Base-by-base conservation (phyloP, 2,888 invertebrate species). In the Hydriomena furcata region DNA sequence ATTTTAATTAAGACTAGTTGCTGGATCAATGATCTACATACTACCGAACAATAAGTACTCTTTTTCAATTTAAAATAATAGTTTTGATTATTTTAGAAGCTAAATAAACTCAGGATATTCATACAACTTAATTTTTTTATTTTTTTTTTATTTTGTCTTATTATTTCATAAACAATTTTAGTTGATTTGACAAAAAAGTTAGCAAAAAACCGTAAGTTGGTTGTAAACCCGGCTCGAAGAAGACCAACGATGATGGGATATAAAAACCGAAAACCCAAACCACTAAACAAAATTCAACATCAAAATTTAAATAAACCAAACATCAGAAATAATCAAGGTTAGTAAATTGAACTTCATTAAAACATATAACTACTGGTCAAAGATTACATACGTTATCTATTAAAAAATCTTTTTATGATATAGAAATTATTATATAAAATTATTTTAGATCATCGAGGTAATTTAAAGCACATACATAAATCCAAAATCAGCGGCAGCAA, bases 201-300 rank as follows among this genome's bases (percentile, higher is more conserved):
- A 30, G 35, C 23, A 13, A 49, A 47, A 24, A 42, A 50, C 4
- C 32, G 57, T 23, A 55, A 42, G 6, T n/a, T 57, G 5, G 36
- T 57, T 10, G 23, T 54, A 5, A 55, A 60, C 31, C 52, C 59
- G 1, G 21, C 30, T 7, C 32, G 47, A 1, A 54, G 42, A 50
- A 21, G 20, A 45, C 1, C 10, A n/a, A 7, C 12, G 8, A 36
- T 13, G 11, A 32, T n/a, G n/a, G n/a, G 20, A n/a, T 10, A 34
- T 7, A 47, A 8, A 12, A 47, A 50, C 2, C 25, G n/a, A 4
- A 41, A 36, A 23, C 13, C 5, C 5, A 20, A 7, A 5, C 7
- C 25, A 20, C 6, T 2, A 5, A 36, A 32, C 36, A 24, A 32
- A 41, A 13, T 10, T 7, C 3, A 7, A 17, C 2, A 1, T 5